phyloP scores from a whole-genome alignment of 2,797 vertebrate genomes.

The Discoglossus pictus region DNA sequence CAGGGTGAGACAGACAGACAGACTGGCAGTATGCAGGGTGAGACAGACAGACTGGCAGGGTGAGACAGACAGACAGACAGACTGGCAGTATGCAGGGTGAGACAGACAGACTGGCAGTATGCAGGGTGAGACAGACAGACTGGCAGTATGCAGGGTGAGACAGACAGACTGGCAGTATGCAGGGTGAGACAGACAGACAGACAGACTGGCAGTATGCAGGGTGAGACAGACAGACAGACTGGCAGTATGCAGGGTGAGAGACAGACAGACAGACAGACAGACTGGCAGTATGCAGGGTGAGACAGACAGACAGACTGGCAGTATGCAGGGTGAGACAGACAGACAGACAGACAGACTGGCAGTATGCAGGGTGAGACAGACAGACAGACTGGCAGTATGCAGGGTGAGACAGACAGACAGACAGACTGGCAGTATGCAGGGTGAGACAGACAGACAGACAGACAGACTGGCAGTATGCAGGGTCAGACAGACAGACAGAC shows the following conservation, averaged over 20 bases:
- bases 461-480: not conserved
- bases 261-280: too few relatives aligned
- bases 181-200: too few relatives aligned
- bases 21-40: conserved; percentile 43
- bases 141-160: not conserved
- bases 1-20: conserved; percentile 28
- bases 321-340: too few relatives aligned
- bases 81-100: too few relatives aligned
- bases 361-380: too few relatives aligned
- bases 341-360: too few relatives aligned
- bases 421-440: conserved; percentile 43
- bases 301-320: too few relatives aligned
- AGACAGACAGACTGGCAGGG: too few relatives aligned
- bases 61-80: conserved; percentile 5
- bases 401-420: too few relatives aligned
- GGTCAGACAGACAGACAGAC: not conserved
- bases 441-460: conserved; percentile 16
- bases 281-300: too few relatives aligned
- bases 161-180: not conserved
- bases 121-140: not conserved
- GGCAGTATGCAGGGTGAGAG: too few relatives aligned
- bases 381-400: too few relatives aligned
- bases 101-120: not conserved
- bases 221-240: not conserved
- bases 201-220: not conserved